Conservation (phyloP, 1,140 invertebrate genomes). For the Hyles euphorbiae region DNA sequence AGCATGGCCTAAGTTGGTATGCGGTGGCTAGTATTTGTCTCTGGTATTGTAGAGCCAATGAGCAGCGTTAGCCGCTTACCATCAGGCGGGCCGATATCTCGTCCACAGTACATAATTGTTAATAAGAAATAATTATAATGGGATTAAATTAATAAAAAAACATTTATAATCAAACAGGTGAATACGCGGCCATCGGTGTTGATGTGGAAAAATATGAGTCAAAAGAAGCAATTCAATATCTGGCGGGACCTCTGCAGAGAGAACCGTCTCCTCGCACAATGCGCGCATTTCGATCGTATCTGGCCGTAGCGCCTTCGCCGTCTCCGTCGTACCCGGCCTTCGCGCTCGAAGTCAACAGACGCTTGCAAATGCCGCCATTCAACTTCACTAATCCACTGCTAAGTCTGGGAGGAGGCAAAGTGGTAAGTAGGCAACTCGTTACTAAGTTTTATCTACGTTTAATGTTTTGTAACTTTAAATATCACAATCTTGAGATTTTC, state of each 20-base stretch:
- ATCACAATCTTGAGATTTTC: too few relatives aligned
- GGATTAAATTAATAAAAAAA: too few relatives aligned
- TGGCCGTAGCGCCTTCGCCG: slow-evolving; percentile 84
- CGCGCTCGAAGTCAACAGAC: slow-evolving; percentile 84
- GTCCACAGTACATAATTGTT: too few relatives aligned
- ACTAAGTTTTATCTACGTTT: too few relatives aligned
- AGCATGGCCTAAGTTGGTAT: too few relatives aligned
- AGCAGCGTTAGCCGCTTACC: too few relatives aligned
- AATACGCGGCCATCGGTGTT: slow-evolving; percentile 94
- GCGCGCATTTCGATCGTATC: slow-evolving; percentile 82
- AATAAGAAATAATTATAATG: too few relatives aligned
- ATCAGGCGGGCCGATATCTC: too few relatives aligned
- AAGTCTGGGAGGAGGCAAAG: slow-evolving; percentile 81
- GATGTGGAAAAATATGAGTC: slow-evolving; percentile 91
- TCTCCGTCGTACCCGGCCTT: slow-evolving; percentile 85
- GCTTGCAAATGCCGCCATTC: slow-evolving; percentile 88
- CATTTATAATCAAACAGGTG: slow-evolving; percentile 73
- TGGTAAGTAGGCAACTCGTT: slow-evolving; percentile 72
- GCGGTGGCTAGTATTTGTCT: too few relatives aligned
- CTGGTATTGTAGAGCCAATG: too few relatives aligned
- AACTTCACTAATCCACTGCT: slow-evolving; percentile 88
- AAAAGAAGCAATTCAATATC: slow-evolving; percentile 83
- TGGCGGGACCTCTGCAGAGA: slow-evolving; percentile 83
- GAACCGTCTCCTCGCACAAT: slow-evolving; percentile 68
- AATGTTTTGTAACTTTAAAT: too few relatives aligned